Evolutionary conservation across 2,797 vertebrate species (phyloP), one percentile per base, ranked within the genome.

Genomic region (Cottoperca gobio): DNA sequence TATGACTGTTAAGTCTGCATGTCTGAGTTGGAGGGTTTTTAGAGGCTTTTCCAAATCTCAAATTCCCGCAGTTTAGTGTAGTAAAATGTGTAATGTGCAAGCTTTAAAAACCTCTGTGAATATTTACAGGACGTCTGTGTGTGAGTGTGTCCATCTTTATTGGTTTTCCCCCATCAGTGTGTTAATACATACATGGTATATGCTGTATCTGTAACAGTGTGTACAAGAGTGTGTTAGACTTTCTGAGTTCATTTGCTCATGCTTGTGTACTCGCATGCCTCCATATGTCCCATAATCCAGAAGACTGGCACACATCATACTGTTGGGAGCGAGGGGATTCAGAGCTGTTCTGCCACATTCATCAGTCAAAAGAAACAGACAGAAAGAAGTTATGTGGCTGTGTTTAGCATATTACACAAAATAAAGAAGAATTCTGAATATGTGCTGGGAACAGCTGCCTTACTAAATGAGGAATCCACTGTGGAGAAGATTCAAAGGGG

Each of bases 271-370:
- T 82, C 72, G 26, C 81, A 80, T 86, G 76, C 76, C 78, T 86
- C 88, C 81, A 85, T 91, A 87, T 92, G 88, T 85, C 85, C 83
- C 77, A 68, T 91, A 90, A 93, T 90, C 88, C 83, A 70, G 23
- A 59, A 85, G 83, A 88, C 81, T 89, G 88, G 87, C 88, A 89
- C 85, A 88, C 78, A 88, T 86, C 77, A 82, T 68, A 63, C 69
- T 60, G 4, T 21, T 70, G 85, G 83, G 86, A 89, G 66, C 79
- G 68, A 74, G 82, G 80, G 89, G 89, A 81, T 88, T 86, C 67
- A 71, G 63, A 81, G 73, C 60, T 31, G 73, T 89, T 89, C 82
- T 89, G 87, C 82, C 84, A 88, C 83, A 88, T 91, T 87, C 85
- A 82, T 91, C 80, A 73, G 77, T 84, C 77, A 72, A 81, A 88